phyloP scores from a whole-genome alignment of 2,797 vertebrate species.

The Gallinago stenura region DNA sequence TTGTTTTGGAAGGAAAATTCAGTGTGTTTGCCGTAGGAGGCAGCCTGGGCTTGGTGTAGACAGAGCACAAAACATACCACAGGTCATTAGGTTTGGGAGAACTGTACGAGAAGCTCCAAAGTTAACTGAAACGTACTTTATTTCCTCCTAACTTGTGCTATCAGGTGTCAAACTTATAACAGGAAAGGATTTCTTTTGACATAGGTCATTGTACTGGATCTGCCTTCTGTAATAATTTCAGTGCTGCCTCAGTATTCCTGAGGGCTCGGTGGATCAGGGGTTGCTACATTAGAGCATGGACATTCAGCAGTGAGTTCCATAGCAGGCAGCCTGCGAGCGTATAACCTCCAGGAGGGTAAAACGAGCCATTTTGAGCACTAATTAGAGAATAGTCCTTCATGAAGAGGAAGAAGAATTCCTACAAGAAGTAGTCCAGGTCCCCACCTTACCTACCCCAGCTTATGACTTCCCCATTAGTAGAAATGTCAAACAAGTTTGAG shows the following conservation, averaged over 20 bases:
- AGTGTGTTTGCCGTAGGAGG: neutral
- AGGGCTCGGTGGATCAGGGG: neutral
- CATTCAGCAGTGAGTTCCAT: rapidly evolving
- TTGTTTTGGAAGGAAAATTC: neutral
- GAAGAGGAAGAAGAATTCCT: neutral
- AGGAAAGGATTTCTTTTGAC: neutral
- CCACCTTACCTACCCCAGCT: neutral
- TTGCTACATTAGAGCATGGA: neutral
- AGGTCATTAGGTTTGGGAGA: neutral
- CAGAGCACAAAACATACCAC: neutral
- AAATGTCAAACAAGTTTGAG: slow-evolving; percentile 16
- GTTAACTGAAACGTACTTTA: neutral
- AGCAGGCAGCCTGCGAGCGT: neutral
- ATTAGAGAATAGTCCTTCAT: neutral
- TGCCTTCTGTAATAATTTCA: neutral
- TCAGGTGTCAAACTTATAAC: neutral
- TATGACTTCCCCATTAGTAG: neutral
- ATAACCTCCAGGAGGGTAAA: neutral
- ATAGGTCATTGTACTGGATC: neutral
- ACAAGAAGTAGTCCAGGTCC: neutral
- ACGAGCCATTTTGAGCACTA: neutral
- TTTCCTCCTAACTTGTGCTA: neutral
- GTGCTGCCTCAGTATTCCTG: neutral
- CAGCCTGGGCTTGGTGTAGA: neutral
- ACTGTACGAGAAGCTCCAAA: neutral